Evolutionary conservation across 2,113 vertebrate genomes (phyloP), one percentile per base, ranked within the genome.

Genomic region (Cnemophilus loriae): DNA sequence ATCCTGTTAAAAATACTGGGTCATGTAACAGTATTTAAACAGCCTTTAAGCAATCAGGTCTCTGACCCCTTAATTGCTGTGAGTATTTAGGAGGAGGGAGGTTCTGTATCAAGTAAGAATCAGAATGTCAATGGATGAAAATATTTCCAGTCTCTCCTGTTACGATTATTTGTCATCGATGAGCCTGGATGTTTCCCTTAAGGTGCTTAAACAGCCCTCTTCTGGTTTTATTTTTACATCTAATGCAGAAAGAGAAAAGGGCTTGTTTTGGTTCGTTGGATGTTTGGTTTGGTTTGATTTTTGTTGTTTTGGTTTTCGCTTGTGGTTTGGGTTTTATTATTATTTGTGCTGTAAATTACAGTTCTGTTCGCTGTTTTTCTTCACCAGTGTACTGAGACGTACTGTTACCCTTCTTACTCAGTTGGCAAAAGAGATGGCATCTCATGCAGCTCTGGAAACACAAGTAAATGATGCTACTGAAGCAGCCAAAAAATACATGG

Each of bases 321-420:
- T 61, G 17, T 28, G 16, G 6, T 15, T n/a, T 49, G 13, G 32
- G 9, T 4, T 46, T 59, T 37, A n/a, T 49, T 37, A 23, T 80
- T 55, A 47, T 63, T 84, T 71, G 39, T 75, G 11, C 28, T 90
- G 67, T 93, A 52, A 88, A 63, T 95, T 70, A 95, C 56, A 61
- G 30, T 88, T 49, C 73, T 96, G 18, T 95, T 90, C 46, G 47
- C 50, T 89, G 86, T 94, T 75, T 82, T 69, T 96, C 69, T 92
- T 93, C 60, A 55, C 90, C 87, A 98, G 98, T 56, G 98, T 98
- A 23, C 97, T 99, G 97, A 98, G 98, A 94, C 98, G 99, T 87
- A 97, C 99, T 82, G 92, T 99, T 87, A 98, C 98, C 32, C 97
- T 99, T 97, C 98, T 99, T 60, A 99, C 98, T 97, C 98, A 99